Base-by-base conservation (phyloP, 2,888 invertebrate species). In the Laspeyria flexula region DNA sequence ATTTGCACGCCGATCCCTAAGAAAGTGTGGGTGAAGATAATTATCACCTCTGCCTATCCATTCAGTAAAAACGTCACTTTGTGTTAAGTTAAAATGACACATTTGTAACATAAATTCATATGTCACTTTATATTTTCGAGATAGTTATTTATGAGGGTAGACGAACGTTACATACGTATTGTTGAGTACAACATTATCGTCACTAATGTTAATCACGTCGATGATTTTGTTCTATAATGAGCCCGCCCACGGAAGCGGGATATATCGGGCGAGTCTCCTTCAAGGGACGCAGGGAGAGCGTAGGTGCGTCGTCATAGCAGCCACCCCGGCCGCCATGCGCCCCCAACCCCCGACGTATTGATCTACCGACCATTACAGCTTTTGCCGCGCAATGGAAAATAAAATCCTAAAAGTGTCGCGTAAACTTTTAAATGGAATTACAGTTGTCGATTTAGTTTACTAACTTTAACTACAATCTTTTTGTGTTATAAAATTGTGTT, bases 301-400 rank as follows among this genome's bases (percentile, higher is more conserved):
- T 91, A 82, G 92, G 92, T 83, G 91, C 71, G 92, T 91, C 64
- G 71, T 81, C 85, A 89, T 90, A 86, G 82, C 53, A 77, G 80
- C 88, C 75, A 64, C 64, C 70, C 72, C 56, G 64, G 65, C 41
- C 59, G 69, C 57, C 59, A 16, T 60, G 18, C 33, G 42, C 56
- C 67, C 64, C 54, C 63, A 50, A 53, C 58, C 68, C 54, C 69
- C 61, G 52, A 43, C 64, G 74, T 87, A 86, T 86, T 85, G 86
- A 86, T 86, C 83, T 79, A 77, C 77, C 71, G 71, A 73, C 76
- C 77, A 70, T 63, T 71, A 71, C 73, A 64, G 69, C 61, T 61
- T 61, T 65, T 67, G 65, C 68, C 65, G 65, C 65, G 65, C 63
- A 63, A 60, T 68, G 64, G 65, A 68, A 74, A 75, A 76, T 74